Percentiles rank a stretch among this genome's conserved stretches.
Evolutionary conservation across 2,797 vertebrate species (phyloP).

Genomic region (Pipistrellus pygmaeus): DNA sequence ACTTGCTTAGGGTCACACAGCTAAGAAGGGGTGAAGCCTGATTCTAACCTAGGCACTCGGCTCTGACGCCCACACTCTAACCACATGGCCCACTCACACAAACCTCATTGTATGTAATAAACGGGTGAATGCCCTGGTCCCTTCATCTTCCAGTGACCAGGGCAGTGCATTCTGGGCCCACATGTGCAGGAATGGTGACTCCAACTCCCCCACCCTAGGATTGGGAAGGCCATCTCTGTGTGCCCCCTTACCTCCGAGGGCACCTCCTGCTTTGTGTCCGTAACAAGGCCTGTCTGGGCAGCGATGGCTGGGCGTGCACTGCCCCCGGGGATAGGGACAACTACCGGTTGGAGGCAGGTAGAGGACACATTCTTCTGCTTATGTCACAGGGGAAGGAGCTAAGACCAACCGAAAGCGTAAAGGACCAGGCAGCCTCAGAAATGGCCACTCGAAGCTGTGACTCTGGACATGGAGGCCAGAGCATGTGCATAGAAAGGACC

Average conservation of each 20-base stretch:
- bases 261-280: neutral
- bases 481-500: neutral
- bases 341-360: neutral
- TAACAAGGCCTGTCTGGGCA: rapidly evolving
- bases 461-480: neutral
- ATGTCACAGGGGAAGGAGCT: neutral
- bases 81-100: neutral
- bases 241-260: neutral
- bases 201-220: neutral
- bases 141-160: neutral
- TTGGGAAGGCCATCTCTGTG: neutral
- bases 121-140: neutral
- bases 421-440: neutral
- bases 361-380: neutral
- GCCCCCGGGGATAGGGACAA: neutral
- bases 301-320: no score
- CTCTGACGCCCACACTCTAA: neutral
- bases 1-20: slow-evolving; percentile 4
- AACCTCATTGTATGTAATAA: neutral
- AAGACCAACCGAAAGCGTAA: neutral
- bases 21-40: neutral
- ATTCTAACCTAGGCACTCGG: neutral
- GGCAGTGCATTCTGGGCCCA: neutral
- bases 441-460: neutral
- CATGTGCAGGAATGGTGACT: neutral